Evolutionary conservation across 2,888 invertebrate genomes (phyloP).

Genomic region (Habrosyne pyritoides): DNA sequence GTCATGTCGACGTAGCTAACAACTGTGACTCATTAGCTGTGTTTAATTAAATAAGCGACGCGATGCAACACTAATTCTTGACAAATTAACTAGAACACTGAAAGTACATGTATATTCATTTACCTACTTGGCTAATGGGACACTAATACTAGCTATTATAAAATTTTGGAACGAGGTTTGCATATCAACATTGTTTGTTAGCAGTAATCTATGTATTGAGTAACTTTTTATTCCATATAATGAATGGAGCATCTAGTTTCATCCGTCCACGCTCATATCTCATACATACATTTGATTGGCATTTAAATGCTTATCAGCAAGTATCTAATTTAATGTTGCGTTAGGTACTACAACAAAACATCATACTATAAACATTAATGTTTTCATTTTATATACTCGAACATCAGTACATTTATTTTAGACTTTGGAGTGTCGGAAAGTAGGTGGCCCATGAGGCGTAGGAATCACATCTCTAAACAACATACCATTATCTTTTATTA

Average conservation of each 20-base stretch:
- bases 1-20: constrained; percentile 36
- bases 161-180: not conserved
- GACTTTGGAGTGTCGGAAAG: not conserved
- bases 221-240: too few species aligned
- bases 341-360: not conserved
- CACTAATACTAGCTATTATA: not conserved
- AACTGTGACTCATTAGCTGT: constrained; percentile 43
- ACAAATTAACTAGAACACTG: constrained; percentile 8
- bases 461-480: not conserved
- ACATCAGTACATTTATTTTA: too few species aligned
- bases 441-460: not conserved
- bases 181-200: not conserved
- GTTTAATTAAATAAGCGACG: constrained; percentile 34
- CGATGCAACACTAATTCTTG: constrained; percentile 14
- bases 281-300: not conserved
- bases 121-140: not conserved
- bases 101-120: constrained; percentile 18
- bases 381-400: not conserved
- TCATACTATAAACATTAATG: not conserved
- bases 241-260: not conserved
- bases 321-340: not conserved
- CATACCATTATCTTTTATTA: not conserved
- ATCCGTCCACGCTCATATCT: not conserved
- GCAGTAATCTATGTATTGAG: not conserved
- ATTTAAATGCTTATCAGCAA: not conserved